phyloP scores from a whole-genome alignment of 1,140 invertebrate genomes.

The Pseudomyrmex pallidus region DNA sequence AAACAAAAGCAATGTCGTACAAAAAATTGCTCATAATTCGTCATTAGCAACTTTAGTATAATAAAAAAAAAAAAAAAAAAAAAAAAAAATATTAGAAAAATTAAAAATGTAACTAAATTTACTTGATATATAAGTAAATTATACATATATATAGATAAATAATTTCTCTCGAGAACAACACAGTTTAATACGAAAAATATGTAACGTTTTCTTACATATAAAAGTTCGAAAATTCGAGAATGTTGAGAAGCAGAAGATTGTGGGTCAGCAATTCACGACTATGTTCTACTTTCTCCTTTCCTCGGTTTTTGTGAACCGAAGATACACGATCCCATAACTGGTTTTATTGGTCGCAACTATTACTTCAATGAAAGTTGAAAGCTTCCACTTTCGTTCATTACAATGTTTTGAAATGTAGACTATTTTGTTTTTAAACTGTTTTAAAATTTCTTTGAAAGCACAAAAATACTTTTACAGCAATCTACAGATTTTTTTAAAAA shows the following conservation, averaged over 20 bases:
- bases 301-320: conserved; percentile 37
- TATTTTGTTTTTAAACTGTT: too few relatives aligned
- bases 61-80: too few relatives aligned
- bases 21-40: too few relatives aligned
- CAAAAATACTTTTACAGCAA: too few relatives aligned
- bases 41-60: too few relatives aligned
- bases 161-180: background rate
- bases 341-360: conserved; percentile 9
- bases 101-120: too few relatives aligned
- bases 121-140: background rate
- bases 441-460: too few relatives aligned
- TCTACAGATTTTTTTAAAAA: too few relatives aligned
- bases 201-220: background rate
- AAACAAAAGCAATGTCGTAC: too few relatives aligned
- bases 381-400: background rate
- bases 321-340: conserved; percentile 20
- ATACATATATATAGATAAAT: background rate
- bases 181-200: background rate
- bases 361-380: conserved; percentile 9
- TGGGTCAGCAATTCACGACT: conserved; percentile 19
- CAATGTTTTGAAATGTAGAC: background rate
- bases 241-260: conserved; percentile 13
- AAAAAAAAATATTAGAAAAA: too few relatives aligned
- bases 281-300: conserved; percentile 54
- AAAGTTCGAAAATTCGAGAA: conserved; percentile 15